Evolutionary conservation across 2,113 vertebrate genomes (phyloP).

Genomic region (Oenanthe melanoleuca): DNA sequence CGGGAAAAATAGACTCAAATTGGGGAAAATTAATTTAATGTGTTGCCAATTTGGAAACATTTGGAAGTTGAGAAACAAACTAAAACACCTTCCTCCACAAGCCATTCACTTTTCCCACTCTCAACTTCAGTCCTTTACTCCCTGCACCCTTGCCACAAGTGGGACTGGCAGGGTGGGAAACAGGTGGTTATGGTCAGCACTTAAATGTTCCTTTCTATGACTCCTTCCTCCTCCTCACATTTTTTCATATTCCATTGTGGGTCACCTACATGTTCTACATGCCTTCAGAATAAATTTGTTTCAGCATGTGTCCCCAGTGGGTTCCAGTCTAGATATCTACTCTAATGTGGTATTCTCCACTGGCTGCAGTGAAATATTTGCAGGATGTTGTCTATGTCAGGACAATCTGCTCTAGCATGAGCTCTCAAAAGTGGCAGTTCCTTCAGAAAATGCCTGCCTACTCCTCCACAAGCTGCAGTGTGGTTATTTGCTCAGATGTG

Average conservation of each 20-base stretch:
- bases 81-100: not conserved
- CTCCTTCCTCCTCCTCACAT: not conserved
- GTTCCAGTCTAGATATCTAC: not conserved
- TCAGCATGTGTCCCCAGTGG: not conserved
- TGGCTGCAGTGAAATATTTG: not conserved
- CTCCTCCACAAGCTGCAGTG: not conserved
- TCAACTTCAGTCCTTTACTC: not conserved
- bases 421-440: not conserved
- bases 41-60: not conserved
- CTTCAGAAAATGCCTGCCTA: not conserved
- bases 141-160: not conserved
- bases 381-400: not conserved
- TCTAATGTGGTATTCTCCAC: not conserved
- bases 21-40: not conserved
- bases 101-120: not conserved
- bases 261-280: not conserved
- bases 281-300: not conserved
- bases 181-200: accelerated
- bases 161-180: not conserved
- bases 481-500: not conserved
- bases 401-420: not conserved
- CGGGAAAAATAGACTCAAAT: not conserved
- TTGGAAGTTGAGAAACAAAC: not conserved
- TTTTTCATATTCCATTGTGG: not conserved
- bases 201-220: accelerated